A percentile compares a stretch with the other conserved stretches of the same genome.
phyloP scores from a whole-genome alignment of 2,113 vertebrate genomes.

The Apteryx owenii region DNA sequence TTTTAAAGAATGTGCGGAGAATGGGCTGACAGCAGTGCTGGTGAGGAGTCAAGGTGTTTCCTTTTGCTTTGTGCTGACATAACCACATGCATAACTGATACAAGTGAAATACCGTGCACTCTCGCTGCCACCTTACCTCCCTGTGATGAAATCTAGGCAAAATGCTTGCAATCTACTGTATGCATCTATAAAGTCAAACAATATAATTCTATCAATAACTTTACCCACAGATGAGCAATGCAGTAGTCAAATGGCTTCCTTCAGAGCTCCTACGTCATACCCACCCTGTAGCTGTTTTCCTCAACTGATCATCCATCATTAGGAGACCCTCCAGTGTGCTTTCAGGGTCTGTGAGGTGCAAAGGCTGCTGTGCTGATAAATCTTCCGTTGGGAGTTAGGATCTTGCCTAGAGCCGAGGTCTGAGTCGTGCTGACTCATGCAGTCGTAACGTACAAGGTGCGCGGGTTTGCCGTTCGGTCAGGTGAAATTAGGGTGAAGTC shows the following conservation, averaged over 20 bases:
- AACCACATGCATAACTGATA: background rate
- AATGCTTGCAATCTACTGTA: background rate
- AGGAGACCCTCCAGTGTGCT: background rate
- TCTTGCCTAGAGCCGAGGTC: background rate
- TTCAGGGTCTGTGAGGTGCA: background rate
- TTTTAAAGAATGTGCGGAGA: background rate
- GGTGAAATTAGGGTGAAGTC: background rate
- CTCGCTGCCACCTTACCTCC: background rate
- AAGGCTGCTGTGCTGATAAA: background rate
- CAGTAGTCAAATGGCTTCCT: background rate
- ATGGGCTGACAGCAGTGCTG: background rate
- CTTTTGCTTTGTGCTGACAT: slow-evolving; percentile 16
- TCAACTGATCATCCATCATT: background rate
- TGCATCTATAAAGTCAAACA: background rate
- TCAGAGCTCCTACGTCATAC: background rate
- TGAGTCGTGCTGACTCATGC: background rate
- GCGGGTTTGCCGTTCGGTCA: background rate
- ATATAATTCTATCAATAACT: background rate
- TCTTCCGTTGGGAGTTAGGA: background rate
- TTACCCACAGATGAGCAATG: background rate
- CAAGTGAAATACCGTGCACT: background rate
- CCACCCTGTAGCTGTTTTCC: background rate
- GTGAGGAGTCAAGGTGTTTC: background rate
- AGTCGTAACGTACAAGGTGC: accelerated
- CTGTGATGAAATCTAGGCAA: slow-evolving; percentile 14